phyloP scores from a whole-genome alignment of 1,140 invertebrate genomes.

The Orussus abietinus region DNA sequence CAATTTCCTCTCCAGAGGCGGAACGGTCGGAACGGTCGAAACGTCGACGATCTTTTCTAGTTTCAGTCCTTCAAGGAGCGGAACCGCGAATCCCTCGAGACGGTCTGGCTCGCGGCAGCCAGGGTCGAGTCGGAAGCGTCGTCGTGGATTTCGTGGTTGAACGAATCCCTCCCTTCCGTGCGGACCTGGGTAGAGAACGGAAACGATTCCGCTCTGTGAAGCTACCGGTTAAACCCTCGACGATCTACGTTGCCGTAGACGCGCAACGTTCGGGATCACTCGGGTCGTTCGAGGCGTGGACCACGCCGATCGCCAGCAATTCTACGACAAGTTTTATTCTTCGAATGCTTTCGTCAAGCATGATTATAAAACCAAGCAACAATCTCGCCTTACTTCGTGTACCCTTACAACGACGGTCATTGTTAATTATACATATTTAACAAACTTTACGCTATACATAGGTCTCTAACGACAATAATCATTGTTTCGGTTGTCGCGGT shows the following conservation, averaged over 20 bases:
- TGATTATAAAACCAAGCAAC: conserved; percentile 56
- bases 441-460: conserved; percentile 37
- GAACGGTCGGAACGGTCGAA: not conserved
- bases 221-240: too few relatives aligned
- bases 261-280: too few relatives aligned
- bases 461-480: conserved; percentile 35
- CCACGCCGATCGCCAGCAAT: too few relatives aligned
- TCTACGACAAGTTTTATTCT: conserved; percentile 51
- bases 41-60: conserved; percentile 20
- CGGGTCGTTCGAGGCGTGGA: too few relatives aligned
- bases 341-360: conserved; percentile 47
- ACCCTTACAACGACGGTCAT: conserved; percentile 28
- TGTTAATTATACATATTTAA: conserved; percentile 45
- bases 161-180: conserved; percentile 24
- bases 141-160: conserved; percentile 35
- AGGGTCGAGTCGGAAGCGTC: conserved; percentile 40
- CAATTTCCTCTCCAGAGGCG: conserved; percentile 1
- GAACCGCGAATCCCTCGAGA: conserved; percentile 39
- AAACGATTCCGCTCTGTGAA: too few relatives aligned
- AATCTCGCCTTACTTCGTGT: conserved; percentile 30
- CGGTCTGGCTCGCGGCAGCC: conserved; percentile 35
- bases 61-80: conserved; percentile 38
- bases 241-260: too few relatives aligned
- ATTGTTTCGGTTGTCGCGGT: too few relatives aligned
- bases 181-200: too few relatives aligned